Conservation (phyloP, 2,888 invertebrate species). For the Heterodera filipjevi region DNA sequence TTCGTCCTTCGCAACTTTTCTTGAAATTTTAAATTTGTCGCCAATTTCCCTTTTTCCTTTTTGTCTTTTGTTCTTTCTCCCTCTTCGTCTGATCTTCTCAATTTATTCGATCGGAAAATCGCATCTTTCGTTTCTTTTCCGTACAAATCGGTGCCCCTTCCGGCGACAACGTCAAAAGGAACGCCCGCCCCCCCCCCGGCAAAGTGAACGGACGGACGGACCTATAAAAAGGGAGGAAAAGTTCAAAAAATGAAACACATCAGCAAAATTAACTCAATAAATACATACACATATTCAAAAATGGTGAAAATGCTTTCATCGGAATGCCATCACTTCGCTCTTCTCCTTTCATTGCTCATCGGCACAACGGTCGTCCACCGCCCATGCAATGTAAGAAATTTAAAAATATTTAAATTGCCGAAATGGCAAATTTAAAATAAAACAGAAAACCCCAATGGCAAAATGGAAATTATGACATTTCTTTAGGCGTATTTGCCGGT, state of each 20-base stretch:
- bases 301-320: no score
- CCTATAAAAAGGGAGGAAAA: background rate
- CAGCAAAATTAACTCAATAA: background rate
- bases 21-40: background rate
- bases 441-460: background rate
- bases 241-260: background rate
- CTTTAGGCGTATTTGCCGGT: slow-evolving; percentile 6
- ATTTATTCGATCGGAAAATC: background rate
- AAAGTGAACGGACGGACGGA: background rate
- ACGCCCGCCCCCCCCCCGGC: background rate
- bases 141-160: slow-evolving; percentile 12
- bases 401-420: background rate
- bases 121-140: background rate
- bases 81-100: background rate
- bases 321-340: background rate
- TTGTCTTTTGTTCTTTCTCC: background rate
- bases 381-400: background rate
- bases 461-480: background rate
- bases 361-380: background rate
- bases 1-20: background rate
- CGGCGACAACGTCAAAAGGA: background rate
- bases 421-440: background rate
- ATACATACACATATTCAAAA: background rate
- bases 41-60: background rate
- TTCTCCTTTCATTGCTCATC: background rate